These are phyloP conservation scores for Anabas testudineus DNA, from an alignment of 2,797 vertebrate species.

Conservation along the genomic window DNA sequence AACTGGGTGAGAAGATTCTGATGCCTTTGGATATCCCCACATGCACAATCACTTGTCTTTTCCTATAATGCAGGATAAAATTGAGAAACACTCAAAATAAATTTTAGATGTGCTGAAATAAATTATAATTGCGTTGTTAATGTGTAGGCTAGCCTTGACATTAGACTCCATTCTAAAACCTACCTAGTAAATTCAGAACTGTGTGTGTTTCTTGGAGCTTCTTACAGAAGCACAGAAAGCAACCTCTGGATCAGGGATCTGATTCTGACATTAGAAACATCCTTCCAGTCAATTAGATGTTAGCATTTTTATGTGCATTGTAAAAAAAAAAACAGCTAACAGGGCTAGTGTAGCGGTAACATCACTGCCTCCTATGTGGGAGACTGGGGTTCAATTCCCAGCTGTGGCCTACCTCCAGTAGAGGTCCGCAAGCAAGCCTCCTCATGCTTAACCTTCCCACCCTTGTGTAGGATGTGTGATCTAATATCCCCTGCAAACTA, in stretches of 20 bases:
- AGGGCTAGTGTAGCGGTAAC: neutral
- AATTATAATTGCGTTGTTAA: neutral
- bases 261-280: no score
- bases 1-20: no score
- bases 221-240: neutral
- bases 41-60: neutral
- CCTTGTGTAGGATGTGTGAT: slow-evolving; percentile 26
- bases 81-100: neutral
- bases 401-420: no score
- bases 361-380: no score
- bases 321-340: no score
- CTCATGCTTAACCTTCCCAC: no score
- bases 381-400: no score
- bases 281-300: neutral
- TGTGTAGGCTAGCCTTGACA: neutral
- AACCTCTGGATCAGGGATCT: no score
- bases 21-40: neutral
- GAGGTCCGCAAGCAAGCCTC: no score
- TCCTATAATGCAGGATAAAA: neutral
- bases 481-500: slow-evolving; percentile 24
- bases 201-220: neutral
- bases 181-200: neutral
- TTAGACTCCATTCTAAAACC: neutral
- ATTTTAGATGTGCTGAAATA: neutral
- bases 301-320: neutral